A percentile compares a stretch with the other conserved stretches of the same genome.
phyloP scores from a whole-genome alignment of 2,888 invertebrate species.

The Coenonympha arcania region DNA sequence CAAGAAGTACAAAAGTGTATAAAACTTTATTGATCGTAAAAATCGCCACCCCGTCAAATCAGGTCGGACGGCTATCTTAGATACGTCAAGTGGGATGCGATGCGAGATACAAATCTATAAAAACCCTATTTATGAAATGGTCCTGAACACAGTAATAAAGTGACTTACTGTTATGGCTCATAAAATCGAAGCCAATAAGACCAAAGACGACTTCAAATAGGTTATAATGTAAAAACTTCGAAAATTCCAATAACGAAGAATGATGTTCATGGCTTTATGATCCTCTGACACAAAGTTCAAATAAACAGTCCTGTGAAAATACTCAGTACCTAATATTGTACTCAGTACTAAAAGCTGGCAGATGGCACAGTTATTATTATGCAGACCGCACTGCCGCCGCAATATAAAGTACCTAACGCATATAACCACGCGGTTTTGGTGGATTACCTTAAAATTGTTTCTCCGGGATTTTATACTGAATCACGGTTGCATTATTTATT shows the following conservation, averaged over 20 bases:
- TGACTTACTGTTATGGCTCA: conserved; percentile 13
- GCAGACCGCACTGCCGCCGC: background rate
- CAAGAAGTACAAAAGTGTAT: conserved; percentile 20
- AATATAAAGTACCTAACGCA: too few species aligned
- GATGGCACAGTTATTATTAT: background rate
- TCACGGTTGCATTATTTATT: too few species aligned
- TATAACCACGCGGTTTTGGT: too few species aligned
- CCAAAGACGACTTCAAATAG: conserved; percentile 1
- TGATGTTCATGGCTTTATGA: background rate
- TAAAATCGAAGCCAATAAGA: conserved; percentile 17
- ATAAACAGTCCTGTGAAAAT: background rate
- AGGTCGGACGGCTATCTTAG: conserved; percentile 33
- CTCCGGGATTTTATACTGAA: too few species aligned
- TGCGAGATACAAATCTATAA: conserved; percentile 29
- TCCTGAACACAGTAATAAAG: conserved; percentile 16
- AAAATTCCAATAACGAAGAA: background rate
- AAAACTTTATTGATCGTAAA: conserved; percentile 47
- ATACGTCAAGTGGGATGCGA: conserved; percentile 30
- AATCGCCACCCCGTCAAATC: conserved; percentile 40
- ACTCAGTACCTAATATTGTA: background rate
- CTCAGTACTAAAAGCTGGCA: too few species aligned
- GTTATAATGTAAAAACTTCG: background rate
- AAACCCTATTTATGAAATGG: conserved; percentile 22
- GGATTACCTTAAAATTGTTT: too few species aligned
- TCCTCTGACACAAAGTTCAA: background rate